Percentiles rank a stretch among this genome's conserved stretches.
phyloP scores from a whole-genome alignment of 2,888 invertebrate species.

The Cantharis lateralis region DNA sequence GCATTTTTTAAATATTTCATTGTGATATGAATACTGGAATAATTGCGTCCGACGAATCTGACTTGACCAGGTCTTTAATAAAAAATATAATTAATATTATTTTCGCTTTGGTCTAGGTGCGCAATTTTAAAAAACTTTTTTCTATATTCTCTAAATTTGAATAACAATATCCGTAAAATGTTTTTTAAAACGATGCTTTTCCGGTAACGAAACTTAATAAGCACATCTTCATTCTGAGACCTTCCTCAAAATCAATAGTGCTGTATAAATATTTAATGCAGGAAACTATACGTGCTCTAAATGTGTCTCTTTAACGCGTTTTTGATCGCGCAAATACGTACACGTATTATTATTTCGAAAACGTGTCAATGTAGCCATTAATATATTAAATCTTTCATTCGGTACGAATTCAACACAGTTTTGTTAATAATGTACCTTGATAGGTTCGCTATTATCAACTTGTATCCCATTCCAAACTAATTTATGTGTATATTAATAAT shows the following conservation, averaged over 20 bases:
- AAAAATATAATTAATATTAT: no score
- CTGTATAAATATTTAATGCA: slow-evolving; percentile 1
- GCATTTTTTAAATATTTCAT: neutral
- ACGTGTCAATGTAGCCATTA: neutral
- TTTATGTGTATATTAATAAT: neutral
- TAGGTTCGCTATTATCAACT: neutral
- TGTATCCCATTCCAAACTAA: neutral
- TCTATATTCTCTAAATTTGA: neutral
- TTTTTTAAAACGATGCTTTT: neutral
- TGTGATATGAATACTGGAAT: neutral
- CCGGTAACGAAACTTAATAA: neutral
- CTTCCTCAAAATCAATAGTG: neutral
- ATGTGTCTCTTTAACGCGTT: neutral
- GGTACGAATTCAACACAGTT: no score
- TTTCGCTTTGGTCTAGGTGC: neutral
- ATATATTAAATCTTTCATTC: neutral
- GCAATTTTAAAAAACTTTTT: neutral
- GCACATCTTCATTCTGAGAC: neutral
- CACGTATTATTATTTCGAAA: neutral
- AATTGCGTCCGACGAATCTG: neutral
- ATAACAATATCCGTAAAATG: neutral
- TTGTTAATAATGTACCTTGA: no score
- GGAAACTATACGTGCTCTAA: neutral
- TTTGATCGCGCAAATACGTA: neutral
- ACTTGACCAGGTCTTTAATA: neutral